A percentile compares a stretch with the other conserved stretches of the same genome.
Evolutionary conservation across 2,797 vertebrate genomes (phyloP).

Genomic region (Girardinus metallicus): DNA sequence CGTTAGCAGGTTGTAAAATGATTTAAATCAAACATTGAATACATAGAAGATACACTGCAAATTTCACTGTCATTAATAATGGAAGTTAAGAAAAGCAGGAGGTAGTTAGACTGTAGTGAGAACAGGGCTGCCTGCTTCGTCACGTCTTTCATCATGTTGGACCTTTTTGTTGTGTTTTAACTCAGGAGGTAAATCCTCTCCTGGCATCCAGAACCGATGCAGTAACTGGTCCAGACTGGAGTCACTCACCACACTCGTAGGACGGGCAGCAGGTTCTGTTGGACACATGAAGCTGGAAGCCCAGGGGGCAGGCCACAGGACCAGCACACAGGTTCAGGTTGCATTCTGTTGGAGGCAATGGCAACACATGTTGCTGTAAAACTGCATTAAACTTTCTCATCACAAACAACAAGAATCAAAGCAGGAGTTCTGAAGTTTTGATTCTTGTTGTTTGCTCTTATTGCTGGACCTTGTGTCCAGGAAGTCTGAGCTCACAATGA

Average conservation of each 20-base stretch:
- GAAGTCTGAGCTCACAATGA: neutral
- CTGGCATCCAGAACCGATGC: neutral
- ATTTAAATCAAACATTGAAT: neutral
- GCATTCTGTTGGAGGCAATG: slow-evolving; percentile 76
- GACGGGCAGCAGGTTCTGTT: slow-evolving; percentile 74
- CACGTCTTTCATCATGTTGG: neutral
- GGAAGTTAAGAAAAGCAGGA: neutral
- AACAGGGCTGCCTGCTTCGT: neutral
- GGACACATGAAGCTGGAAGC: slow-evolving; percentile 42
- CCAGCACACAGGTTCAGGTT: slow-evolving; percentile 67
- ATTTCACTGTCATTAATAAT: neutral
- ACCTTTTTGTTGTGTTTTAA: neutral
- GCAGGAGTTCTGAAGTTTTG: neutral
- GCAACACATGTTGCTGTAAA: neutral
- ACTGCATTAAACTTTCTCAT: neutral
- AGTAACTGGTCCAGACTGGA: neutral
- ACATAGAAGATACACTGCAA: neutral
- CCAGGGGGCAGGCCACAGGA: slow-evolving; percentile 57
- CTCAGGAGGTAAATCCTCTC: neutral
- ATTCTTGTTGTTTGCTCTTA: neutral
- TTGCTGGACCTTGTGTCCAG: neutral
- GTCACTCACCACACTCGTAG: slow-evolving; percentile 78
- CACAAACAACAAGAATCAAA: neutral
- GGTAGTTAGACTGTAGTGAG: neutral
- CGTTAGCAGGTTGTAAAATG: neutral